Evolutionary conservation across 1,140 invertebrate genomes (phyloP).

Genomic region (Drosophila takahashii): DNA sequence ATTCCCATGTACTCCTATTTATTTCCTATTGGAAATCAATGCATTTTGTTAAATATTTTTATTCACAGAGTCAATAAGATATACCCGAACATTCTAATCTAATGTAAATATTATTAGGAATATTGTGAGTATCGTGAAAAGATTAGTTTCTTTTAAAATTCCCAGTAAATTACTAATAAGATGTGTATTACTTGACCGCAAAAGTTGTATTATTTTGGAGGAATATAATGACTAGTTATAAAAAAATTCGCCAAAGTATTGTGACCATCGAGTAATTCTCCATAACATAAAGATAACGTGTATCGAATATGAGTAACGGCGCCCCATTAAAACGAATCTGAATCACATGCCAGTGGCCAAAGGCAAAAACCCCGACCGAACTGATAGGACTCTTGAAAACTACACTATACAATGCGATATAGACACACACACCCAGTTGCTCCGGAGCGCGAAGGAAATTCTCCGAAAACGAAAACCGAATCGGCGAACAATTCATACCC

Average conservation of each 20-base stretch:
- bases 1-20: no score
- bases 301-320: conserved; percentile 23
- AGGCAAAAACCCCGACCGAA: conserved; percentile 14
- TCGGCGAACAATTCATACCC: conserved; percentile 73
- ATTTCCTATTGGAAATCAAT: no score
- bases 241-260: conserved; percentile 9
- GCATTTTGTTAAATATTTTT: no score
- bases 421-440: conserved; percentile 17
- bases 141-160: no score
- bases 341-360: conserved; percentile 32
- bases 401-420: conserved; percentile 6
- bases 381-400: conserved; percentile 27
- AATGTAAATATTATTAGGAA: no score
- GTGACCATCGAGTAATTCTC: conserved; percentile 19
- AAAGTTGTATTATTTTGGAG: not conserved
- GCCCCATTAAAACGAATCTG: not conserved
- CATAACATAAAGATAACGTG: conserved; percentile 35
- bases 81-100: no score
- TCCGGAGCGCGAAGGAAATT: conserved; percentile 35
- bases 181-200: not conserved
- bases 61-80: no score
- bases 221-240: conserved; percentile 9
- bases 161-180: not conserved
- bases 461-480: conserved; percentile 64
- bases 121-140: no score